phyloP scores from a whole-genome alignment of 2,797 vertebrate species.

The Eutrigla gurnardus region DNA sequence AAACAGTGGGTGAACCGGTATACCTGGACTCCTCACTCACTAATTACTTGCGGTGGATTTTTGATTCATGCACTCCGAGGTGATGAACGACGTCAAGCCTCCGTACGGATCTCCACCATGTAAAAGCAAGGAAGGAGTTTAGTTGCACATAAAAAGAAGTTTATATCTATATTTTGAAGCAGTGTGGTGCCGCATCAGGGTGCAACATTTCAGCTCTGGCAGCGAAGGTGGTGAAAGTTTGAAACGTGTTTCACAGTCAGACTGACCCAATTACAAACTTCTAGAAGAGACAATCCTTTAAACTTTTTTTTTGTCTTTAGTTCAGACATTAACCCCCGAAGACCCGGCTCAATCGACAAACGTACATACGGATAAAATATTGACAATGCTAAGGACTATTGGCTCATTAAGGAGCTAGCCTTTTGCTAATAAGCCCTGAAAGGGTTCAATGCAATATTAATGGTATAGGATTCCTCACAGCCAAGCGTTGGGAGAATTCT shows the following conservation, averaged over 20 bases:
- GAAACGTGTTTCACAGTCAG: constrained; percentile 7
- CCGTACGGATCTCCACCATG: constrained; percentile 37
- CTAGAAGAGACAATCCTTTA: constrained; percentile 7
- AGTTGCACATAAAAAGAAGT: constrained; percentile 17
- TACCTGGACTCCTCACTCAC: constrained; percentile 63
- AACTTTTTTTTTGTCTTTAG: constrained; percentile 24
- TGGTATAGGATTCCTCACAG: constrained; percentile 74
- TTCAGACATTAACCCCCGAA: constrained; percentile 43
- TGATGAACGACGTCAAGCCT: constrained; percentile 52
- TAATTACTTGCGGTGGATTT: constrained; percentile 62
- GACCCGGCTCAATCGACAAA: constrained; percentile 55
- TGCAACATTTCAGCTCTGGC: not conserved
- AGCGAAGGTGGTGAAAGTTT: constrained; percentile 31
- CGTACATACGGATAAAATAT: constrained; percentile 77
- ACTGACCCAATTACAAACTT: constrained; percentile 18
- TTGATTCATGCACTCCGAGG: constrained; percentile 61
- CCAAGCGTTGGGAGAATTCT: constrained; percentile 71
- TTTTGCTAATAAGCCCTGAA: constrained; percentile 76
- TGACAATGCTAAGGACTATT: constrained; percentile 74
- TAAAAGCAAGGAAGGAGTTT: constrained; percentile 34
- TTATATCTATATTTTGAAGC: constrained; percentile 7
- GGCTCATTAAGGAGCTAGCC: constrained; percentile 73
- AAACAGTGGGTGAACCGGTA: constrained; percentile 57
- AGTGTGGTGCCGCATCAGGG: constrained; percentile 5
- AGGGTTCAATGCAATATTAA: constrained; percentile 82